Base-by-base conservation (phyloP, 2,113 vertebrate genomes). In the Dascyllus trimaculatus region DNA sequence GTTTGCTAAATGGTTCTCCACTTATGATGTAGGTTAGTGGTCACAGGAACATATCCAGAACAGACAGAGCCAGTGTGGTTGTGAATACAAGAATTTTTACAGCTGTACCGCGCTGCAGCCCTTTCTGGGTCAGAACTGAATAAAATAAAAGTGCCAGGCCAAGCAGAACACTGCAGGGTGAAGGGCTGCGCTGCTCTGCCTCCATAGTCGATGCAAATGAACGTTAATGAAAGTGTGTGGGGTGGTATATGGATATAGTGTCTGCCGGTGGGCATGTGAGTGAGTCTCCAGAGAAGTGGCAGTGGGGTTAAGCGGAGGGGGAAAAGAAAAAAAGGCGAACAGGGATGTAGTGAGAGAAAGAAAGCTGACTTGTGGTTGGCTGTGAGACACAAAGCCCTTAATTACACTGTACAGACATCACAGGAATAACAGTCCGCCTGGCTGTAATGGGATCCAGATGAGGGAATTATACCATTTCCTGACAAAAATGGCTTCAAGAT, bases 361-460 rank as follows among this genome's bases (percentile, higher is more conserved):
- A 80, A 72, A 73, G 63, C 24, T 35, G 49, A 85, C 74, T 79
- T 72, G 75, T 75, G 88, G 79, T 82, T 72, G 64, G 69, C 88
- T 91, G 68, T 80, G 85, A 90, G 85, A 91, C 84, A 88, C 89
- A 88, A 88, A 92, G 82, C 77, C 87, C 87, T 91, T 94, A 93
- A 94, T 94, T 93, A 92, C 91, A 88, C 78, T 80, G 77, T 82
- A 67, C 78, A 89, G 88, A 82, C 87, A 78, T 90, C 81, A 78
- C 85, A 90, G 88, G 81, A 90, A 89, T 86, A 88, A 90, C 82
- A 88, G 85, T 61, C 80, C 15, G 89, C 80, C 62, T 29, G 65
- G 77, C 84, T 83, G 79, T 91, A 93, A 94, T 91, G 82, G 86
- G 84, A 93, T 88, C 88, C 93, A 94, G 93, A 94, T 90, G 93